Base-by-base conservation (phyloP, 2,797 vertebrate species). In the Numenius phaeopus region DNA sequence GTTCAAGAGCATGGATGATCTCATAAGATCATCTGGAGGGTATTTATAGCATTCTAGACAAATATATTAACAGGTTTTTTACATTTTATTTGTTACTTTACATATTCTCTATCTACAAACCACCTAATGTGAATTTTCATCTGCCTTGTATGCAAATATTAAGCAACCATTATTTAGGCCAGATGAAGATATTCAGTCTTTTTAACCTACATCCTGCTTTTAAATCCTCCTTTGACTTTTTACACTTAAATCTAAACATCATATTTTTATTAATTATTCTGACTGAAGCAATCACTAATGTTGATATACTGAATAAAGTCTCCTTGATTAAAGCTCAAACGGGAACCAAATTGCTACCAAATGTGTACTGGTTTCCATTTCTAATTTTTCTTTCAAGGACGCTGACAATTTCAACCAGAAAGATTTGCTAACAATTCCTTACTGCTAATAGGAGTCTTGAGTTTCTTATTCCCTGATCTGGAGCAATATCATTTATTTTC, bases 261-360 rank as follows among this genome's bases (percentile, higher is more conserved):
- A 6, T 32, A 91, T 96, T 94, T 97, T 97, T 95, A 72, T 87
- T 90, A 92, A 95, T 97, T 97, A 96, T 94, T 96, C 76, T 42
- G n/a, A 75, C 79, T 95, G 89, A 96, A 92, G 67, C 65, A 13
- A 97, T 96, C 94, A 95, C 95, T 93, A 83, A 96, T 87, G 73
- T 91, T 92, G 92, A 97, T 90, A 95, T 72, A 96, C 89, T 84
- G 90, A 97, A 94, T 95, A 97, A 97, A 94, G 81, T 91, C 75
- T 94, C 85, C 71, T 96, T 96, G 97, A 98, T 97, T 98, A 97
- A 97, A 98, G 85, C 89, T 97, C 94, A 97, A 87, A 92, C 76
- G 79, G 96, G 78, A 98, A 97, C 73, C 50, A 98, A 94, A 98
- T 96, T 96, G 82, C 90, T 98, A 96, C 96, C 97, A 98, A 98